Evolutionary conservation across 2,113 vertebrate genomes (phyloP).

Genomic region (Alaudala cheleensis): DNA sequence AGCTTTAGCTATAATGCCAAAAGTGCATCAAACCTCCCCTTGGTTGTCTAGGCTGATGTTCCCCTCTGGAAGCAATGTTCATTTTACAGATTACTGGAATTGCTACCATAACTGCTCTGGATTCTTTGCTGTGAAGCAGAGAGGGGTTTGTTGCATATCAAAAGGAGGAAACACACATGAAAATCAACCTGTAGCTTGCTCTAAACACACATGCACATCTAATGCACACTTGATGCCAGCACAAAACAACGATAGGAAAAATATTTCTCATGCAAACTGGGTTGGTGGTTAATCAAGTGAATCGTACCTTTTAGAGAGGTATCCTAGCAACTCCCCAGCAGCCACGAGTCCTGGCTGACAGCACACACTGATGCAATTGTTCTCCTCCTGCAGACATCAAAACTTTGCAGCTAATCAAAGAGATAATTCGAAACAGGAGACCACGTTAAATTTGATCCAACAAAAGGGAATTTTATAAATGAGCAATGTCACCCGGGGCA

Average conservation of each 20-base stretch:
- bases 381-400: constrained; percentile 64
- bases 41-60: not conserved
- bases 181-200: not conserved
- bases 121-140: not conserved
- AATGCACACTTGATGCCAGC: not conserved
- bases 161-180: not conserved
- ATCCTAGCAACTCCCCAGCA: constrained; percentile 75
- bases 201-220: constrained; percentile 39
- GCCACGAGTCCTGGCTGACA: constrained; percentile 57
- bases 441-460: constrained; percentile 43
- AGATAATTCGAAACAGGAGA: constrained; percentile 58
- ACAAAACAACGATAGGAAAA: constrained; percentile 47
- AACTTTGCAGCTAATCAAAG: constrained; percentile 70
- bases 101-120: not conserved
- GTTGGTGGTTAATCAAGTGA: constrained; percentile 69
- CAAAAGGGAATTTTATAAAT: constrained; percentile 45
- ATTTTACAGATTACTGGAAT: constrained; percentile 13
- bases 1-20: not conserved
- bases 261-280: constrained; percentile 59
- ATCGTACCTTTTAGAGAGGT: constrained; percentile 66
- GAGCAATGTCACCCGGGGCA: not conserved
- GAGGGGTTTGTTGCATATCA: not conserved
- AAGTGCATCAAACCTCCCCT: not conserved
- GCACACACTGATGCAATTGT: constrained; percentile 58
- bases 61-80: not conserved